Percentiles rank a stretch among this genome's conserved stretches.
These are phyloP conservation scores for Habroteleia sp. DNA, from an alignment of 2,888 invertebrate species.

Conservation along the genomic window DNA sequence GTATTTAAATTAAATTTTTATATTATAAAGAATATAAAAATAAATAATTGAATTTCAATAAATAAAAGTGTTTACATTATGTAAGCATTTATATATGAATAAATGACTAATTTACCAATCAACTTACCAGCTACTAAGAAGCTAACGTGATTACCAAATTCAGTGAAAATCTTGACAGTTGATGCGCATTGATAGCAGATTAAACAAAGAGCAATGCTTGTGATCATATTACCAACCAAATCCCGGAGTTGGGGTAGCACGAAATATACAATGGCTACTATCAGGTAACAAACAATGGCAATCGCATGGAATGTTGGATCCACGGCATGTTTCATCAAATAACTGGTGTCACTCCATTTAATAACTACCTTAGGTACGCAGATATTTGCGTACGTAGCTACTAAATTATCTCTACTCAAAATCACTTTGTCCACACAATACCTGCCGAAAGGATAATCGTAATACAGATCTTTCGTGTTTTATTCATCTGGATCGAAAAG, in stretches of 20 bases:
- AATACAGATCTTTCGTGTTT: slow-evolving; percentile 80
- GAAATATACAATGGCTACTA: slow-evolving; percentile 90
- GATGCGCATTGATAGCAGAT: slow-evolving; percentile 90
- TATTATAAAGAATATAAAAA: neutral
- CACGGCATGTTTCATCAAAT: slow-evolving; percentile 87
- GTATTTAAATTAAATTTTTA: too few species aligned
- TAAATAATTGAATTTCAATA: too few species aligned
- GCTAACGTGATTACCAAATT: slow-evolving; percentile 90
- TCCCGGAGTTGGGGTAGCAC: slow-evolving; percentile 91
- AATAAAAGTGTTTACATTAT: too few species aligned
- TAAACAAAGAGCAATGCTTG: slow-evolving; percentile 89
- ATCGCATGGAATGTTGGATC: slow-evolving; percentile 90
- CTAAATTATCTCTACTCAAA: slow-evolving; percentile 81
- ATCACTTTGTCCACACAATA: slow-evolving; percentile 91
- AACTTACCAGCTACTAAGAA: slow-evolving; percentile 89
- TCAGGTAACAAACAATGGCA: slow-evolving; percentile 86
- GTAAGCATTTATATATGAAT: too few species aligned
- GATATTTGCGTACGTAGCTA: slow-evolving; percentile 87
- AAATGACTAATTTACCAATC: too few species aligned
- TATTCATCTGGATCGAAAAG: slow-evolving; percentile 81
- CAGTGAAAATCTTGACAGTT: slow-evolving; percentile 89
- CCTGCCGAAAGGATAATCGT: slow-evolving; percentile 88
- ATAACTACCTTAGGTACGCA: slow-evolving; percentile 87
- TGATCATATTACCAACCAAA: slow-evolving; percentile 91
- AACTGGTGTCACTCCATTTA: slow-evolving; percentile 88